Conservation (phyloP, 1,140 invertebrate species). For the Cephus cinctus region DNA sequence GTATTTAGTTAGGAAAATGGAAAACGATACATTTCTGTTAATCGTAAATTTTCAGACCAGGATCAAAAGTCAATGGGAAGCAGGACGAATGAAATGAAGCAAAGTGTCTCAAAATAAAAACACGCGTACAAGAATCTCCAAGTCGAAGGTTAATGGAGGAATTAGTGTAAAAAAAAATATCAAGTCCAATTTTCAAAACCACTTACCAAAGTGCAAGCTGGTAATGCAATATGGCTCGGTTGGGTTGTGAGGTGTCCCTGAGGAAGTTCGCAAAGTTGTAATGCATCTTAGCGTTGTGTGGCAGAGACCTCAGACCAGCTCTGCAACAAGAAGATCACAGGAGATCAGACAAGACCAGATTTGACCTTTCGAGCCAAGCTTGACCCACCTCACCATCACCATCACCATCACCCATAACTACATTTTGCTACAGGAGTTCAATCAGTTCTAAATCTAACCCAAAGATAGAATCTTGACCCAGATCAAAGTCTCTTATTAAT, state of each 20-base stretch:
- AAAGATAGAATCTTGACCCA: constrained; percentile 24
- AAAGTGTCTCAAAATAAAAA: background rate
- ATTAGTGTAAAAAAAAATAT: too few relatives aligned
- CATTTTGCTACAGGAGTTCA: too few relatives aligned
- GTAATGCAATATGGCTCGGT: constrained; percentile 77
- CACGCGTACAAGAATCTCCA: too few relatives aligned
- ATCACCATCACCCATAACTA: too few relatives aligned
- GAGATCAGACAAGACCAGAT: constrained; percentile 18
- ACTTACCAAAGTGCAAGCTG: constrained; percentile 77
- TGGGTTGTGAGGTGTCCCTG: constrained; percentile 69
- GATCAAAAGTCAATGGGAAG: background rate
- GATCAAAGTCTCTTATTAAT: constrained; percentile 33
- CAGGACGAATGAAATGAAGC: background rate
- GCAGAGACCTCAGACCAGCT: constrained; percentile 74
- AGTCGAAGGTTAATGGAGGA: too few relatives aligned
- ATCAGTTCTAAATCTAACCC: too few relatives aligned
- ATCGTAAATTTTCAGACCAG: too few relatives aligned
- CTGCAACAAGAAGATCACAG: constrained; percentile 57
- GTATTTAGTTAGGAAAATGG: background rate
- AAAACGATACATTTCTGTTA: background rate
- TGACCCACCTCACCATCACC: too few relatives aligned
- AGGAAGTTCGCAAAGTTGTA: constrained; percentile 90
- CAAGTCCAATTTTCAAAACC: background rate
- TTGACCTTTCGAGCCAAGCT: too few relatives aligned
- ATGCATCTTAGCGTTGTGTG: constrained; percentile 87